Evolutionary conservation across 2,113 vertebrate species (phyloP).

Genomic region (Tragelaphus scriptus): DNA sequence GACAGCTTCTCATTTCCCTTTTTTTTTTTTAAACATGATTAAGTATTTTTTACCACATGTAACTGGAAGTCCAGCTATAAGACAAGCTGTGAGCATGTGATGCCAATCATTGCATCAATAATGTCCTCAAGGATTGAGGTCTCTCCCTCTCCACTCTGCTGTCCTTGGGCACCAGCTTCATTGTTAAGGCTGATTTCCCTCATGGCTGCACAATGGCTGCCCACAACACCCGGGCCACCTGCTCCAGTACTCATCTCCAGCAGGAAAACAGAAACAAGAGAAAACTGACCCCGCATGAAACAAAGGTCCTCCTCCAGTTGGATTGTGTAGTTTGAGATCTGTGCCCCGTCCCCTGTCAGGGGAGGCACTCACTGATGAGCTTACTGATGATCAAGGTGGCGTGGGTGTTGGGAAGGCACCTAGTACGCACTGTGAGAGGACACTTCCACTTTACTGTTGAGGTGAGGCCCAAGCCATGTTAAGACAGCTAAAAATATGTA

Average conservation of each 20-base stretch:
- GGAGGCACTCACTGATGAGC: not conserved
- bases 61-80: not conserved
- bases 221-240: accelerated
- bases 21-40: not conserved
- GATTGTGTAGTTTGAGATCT: not conserved
- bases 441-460: not conserved
- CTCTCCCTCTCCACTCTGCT: not conserved
- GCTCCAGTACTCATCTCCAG: not conserved
- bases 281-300: not conserved
- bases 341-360: not conserved
- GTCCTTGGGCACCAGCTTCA: not conserved
- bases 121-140: not conserved
- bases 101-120: not conserved
- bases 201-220: not conserved
- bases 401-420: no score
- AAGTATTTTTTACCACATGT: not conserved
- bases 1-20: not conserved
- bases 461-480: not conserved
- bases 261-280: not conserved
- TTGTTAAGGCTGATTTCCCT: not conserved
- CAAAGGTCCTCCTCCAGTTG: not conserved
- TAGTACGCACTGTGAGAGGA: not conserved
- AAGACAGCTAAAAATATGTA: not conserved
- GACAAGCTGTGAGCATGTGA: not conserved
- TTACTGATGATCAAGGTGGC: no score